Evolutionary conservation across 2,888 invertebrate species (phyloP).

Genomic region (Erebia ligea): DNA sequence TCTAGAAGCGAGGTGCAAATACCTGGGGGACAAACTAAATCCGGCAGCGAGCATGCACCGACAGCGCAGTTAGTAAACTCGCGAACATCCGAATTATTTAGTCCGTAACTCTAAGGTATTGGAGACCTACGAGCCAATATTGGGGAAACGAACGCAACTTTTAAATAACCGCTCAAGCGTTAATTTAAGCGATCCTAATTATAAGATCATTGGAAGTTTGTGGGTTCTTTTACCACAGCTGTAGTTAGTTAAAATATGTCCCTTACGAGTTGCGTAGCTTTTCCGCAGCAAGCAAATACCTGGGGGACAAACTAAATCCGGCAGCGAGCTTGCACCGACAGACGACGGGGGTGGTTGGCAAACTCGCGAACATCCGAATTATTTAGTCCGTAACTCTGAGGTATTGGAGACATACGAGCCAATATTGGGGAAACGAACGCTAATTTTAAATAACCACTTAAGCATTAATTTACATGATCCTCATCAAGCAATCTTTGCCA

Average conservation of each 20-base stretch:
- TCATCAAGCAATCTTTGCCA: too few relatives aligned
- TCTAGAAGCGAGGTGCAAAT: constrained; percentile 41
- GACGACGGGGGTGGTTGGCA: constrained; percentile 56
- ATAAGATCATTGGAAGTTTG: too few relatives aligned
- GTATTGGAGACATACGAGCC: constrained; percentile 43
- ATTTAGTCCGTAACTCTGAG: constrained; percentile 58
- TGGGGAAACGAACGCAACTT: constrained; percentile 20
- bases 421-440: constrained; percentile 25
- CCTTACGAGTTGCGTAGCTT: neutral
- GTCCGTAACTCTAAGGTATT: constrained; percentile 51
- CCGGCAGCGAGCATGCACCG: constrained; percentile 42
- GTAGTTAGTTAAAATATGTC: too few relatives aligned
- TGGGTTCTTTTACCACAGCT: too few relatives aligned
- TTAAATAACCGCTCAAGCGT: neutral
- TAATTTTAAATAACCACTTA: neutral
- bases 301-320: constrained; percentile 51
- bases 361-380: constrained; percentile 66
- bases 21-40: constrained; percentile 52
- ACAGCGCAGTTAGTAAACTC: constrained; percentile 60
- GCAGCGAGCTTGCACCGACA: constrained; percentile 43
- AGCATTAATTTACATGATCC: too few relatives aligned
- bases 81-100: constrained; percentile 65
- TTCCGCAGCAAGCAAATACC: constrained; percentile 43
- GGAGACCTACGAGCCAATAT: constrained; percentile 41
- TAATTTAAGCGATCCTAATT: too few relatives aligned